These are phyloP conservation scores for Trichopoda pennipes DNA, from an alignment of 2,888 invertebrate species.

Conservation along the genomic window DNA sequence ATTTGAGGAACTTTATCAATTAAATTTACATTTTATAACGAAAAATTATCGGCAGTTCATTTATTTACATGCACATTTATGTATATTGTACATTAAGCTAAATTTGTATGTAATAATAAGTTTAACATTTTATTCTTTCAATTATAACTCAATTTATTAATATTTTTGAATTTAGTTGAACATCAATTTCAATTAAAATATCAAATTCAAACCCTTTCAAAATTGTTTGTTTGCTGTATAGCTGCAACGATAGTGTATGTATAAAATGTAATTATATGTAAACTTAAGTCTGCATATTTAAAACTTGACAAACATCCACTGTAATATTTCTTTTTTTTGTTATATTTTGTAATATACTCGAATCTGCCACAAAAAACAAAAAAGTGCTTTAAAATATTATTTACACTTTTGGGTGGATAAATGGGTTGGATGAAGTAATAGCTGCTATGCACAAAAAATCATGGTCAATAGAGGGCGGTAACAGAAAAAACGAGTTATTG, in stretches of 20 bases:
- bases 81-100: too few relatives aligned
- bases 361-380: conserved; percentile 23
- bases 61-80: too few relatives aligned
- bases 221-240: not conserved
- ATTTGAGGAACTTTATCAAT: too few relatives aligned
- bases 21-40: too few relatives aligned
- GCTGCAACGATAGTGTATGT: not conserved
- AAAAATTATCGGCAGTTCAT: too few relatives aligned
- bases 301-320: conserved; percentile 22
- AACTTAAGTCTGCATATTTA: not conserved
- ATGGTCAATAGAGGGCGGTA: conserved; percentile 36
- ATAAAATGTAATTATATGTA: not conserved
- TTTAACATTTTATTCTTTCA: too few relatives aligned
- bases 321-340: too few relatives aligned
- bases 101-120: too few relatives aligned
- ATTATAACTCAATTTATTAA: too few relatives aligned
- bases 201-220: too few relatives aligned
- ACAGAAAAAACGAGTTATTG: conserved; percentile 49
- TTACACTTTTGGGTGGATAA: conserved; percentile 33
- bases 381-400: conserved; percentile 41
- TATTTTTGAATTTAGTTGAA: too few relatives aligned
- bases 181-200: too few relatives aligned
- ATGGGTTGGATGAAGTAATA: conserved; percentile 5
- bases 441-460: not conserved
- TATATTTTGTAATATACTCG: conserved; percentile 23